Percentiles rank a stretch among this genome's conserved stretches.
These are phyloP conservation scores for Onychomys arenicola DNA, from an alignment of 2,797 vertebrate genomes.

Conservation along the genomic window DNA sequence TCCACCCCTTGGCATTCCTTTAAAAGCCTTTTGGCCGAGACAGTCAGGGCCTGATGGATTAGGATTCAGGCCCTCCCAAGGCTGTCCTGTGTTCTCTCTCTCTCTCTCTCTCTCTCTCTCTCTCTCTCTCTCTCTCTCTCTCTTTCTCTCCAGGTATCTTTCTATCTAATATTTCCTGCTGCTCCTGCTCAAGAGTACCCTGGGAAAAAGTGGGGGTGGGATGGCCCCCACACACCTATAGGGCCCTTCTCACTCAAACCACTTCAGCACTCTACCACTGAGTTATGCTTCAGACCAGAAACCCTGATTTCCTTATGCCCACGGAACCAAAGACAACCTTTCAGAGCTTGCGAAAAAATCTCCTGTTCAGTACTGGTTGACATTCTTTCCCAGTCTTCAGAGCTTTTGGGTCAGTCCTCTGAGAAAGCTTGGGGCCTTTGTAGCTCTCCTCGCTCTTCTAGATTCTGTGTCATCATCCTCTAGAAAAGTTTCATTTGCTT, in stretches of 20 bases:
- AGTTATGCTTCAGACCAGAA: background rate
- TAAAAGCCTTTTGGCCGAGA: no score
- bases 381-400: background rate
- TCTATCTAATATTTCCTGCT: no score
- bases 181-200: no score
- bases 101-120: no score
- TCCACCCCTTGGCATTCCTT: no score
- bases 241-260: background rate
- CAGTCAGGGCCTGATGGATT: no score
- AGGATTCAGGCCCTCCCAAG: no score
- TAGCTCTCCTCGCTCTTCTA: background rate
- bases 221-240: no score
- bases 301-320: background rate
- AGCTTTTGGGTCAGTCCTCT: background rate
- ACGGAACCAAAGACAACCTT: background rate
- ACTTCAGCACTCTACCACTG: background rate
- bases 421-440: background rate
- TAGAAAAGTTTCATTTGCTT: background rate
- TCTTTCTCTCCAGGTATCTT: no score
- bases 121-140: no score
- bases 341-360: background rate
- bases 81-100: no score
- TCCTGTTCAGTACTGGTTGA: background rate
- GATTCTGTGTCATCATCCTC: background rate
- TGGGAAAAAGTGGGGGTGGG: no score